A percentile compares a stretch with the other conserved stretches of the same genome.
Conservation (phyloP, 2,113 vertebrate species). For the Nerophis ophidion region DNA sequence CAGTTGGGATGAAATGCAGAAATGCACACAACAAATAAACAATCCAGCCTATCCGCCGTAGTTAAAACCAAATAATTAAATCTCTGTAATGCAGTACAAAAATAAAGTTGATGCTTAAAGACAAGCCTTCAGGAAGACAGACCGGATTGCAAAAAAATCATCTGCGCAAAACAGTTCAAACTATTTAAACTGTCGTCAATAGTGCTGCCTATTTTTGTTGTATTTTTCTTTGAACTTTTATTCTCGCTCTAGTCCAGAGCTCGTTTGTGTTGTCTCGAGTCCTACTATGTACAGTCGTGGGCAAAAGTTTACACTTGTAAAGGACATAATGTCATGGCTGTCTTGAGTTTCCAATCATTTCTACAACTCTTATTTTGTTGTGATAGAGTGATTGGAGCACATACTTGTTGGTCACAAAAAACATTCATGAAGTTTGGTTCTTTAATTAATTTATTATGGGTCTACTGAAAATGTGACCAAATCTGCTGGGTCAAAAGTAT, state of each 20-base stretch:
- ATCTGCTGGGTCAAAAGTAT: too few species aligned
- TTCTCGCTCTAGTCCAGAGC: constrained; percentile 30
- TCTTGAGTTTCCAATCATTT: too few species aligned
- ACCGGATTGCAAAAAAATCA: constrained; percentile 13
- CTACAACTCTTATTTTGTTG: too few species aligned
- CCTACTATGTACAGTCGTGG: too few species aligned
- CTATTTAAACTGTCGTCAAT: constrained; percentile 16
- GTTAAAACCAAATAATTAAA: constrained; percentile 24
- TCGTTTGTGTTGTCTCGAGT: constrained; percentile 42
- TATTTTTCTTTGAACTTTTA: constrained; percentile 53
- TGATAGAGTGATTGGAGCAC: too few species aligned
- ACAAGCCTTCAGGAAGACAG: constrained; percentile 20
- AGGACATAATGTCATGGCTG: too few species aligned
- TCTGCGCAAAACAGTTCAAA: constrained; percentile 22
- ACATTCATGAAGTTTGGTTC: too few species aligned
- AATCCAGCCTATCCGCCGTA: constrained; percentile 12
- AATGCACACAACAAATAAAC: constrained; percentile 38
- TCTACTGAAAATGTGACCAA: too few species aligned
- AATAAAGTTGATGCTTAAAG: constrained; percentile 29
- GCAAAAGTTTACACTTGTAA: too few species aligned
- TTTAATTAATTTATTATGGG: too few species aligned
- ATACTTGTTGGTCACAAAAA: too few species aligned
- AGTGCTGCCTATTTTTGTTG: constrained; percentile 27
- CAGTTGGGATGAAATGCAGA: constrained; percentile 39
- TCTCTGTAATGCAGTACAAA: constrained; percentile 10